Conservation (phyloP, 2,888 invertebrate species). For the Pristionchus arcanus region DNA sequence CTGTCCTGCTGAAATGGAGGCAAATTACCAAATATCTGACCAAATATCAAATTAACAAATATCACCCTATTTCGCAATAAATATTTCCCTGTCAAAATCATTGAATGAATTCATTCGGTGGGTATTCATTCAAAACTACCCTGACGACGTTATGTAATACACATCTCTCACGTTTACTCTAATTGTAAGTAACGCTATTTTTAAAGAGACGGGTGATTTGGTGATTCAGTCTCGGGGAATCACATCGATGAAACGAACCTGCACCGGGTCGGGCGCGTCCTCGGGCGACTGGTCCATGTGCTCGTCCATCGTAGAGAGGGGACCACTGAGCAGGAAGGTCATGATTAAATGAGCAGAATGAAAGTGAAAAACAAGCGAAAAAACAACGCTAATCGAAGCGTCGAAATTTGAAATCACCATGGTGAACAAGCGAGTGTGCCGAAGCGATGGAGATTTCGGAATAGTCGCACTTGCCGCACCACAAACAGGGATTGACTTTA, state of each 20-base stretch:
- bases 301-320: conserved; percentile 12
- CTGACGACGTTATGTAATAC: not conserved
- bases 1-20: conserved; percentile 3
- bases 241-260: not conserved
- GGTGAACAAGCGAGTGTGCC: not conserved
- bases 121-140: not conserved
- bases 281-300: conserved; percentile 47
- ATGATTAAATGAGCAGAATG: not conserved
- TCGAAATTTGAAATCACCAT: not conserved
- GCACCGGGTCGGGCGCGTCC: conserved; percentile 44
- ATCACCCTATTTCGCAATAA: not conserved
- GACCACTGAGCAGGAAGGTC: not conserved
- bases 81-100: not conserved
- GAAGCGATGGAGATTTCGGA: not conserved
- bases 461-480: not conserved
- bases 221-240: not conserved
- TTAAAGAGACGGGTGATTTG: not conserved
- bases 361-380: not conserved
- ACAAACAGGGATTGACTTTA: not conserved
- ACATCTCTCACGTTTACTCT: not conserved
- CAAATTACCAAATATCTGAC: not conserved
- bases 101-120: not conserved
- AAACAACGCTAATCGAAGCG: not conserved
- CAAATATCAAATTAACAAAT: not conserved
- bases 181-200: not conserved